A percentile compares a stretch with the other conserved stretches of the same genome.
These are phyloP conservation scores for Danionella cerebrum DNA, from an alignment of 2,113 vertebrate species.

Conservation along the genomic window DNA sequence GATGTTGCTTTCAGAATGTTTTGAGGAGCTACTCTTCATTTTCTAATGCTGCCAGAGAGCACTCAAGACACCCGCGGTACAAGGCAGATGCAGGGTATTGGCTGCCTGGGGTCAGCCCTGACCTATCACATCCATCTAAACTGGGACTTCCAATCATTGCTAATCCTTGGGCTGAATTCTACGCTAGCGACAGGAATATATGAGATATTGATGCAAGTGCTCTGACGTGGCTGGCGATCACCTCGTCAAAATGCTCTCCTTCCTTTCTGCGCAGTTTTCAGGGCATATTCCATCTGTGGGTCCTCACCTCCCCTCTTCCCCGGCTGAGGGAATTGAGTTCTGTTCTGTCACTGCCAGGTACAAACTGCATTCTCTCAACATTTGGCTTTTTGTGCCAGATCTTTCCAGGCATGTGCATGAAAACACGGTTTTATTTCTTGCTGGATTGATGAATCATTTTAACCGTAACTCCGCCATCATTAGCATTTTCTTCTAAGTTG, in stretches of 20 bases:
- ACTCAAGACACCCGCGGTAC: background rate
- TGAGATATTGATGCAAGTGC: conserved; percentile 7
- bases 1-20: background rate
- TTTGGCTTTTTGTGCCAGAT: conserved; percentile 6
- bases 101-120: conserved; percentile 21
- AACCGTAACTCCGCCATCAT: background rate
- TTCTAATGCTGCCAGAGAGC: conserved; percentile 5
- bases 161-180: conserved; percentile 18
- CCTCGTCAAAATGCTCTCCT: conserved; percentile 17
- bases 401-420: conserved; percentile 8
- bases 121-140: conserved; percentile 26
- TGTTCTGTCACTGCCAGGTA: conserved; percentile 15
- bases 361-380: background rate
- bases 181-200: background rate
- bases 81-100: conserved; percentile 11
- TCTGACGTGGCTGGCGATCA: background rate
- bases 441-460: background rate
- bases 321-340: conserved; percentile 7
- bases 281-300: conserved; percentile 21
- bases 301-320: conserved; percentile 3
- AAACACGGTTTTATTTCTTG: background rate
- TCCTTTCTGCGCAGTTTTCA: background rate
- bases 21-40: background rate
- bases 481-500: background rate
- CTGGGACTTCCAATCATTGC: conserved; percentile 9